Conservation (phyloP, 2,888 invertebrate species). For the Spodoptera picta region DNA sequence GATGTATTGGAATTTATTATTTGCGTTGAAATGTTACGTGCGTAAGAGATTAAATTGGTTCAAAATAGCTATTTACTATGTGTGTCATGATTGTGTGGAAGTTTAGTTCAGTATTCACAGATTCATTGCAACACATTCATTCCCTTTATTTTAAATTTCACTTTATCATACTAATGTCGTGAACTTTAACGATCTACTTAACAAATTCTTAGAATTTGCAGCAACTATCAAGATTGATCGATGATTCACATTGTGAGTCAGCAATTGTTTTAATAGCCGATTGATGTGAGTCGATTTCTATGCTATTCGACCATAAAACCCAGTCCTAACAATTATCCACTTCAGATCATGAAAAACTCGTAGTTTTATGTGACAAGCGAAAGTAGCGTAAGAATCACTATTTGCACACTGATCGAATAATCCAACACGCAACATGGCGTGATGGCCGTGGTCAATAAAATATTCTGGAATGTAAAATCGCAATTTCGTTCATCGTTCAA, state of each 20-base stretch:
- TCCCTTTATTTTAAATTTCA: conserved; percentile 14
- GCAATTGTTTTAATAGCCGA: conserved; percentile 48
- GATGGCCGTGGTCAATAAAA: conserved; percentile 51
- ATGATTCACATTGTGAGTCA: conserved; percentile 69
- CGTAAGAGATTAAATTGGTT: too few species aligned
- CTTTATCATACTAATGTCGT: conserved; percentile 29
- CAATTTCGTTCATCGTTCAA: conserved; percentile 45
- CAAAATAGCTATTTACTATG: too few species aligned
- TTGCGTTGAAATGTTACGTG: neutral
- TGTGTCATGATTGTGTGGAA: neutral
- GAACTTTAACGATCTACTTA: conserved; percentile 56
- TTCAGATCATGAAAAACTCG: conserved; percentile 59
- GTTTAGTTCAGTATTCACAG: neutral
- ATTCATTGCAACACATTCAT: neutral
- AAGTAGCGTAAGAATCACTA: conserved; percentile 70
- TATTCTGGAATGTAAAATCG: conserved; percentile 61
- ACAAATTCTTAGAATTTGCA: conserved; percentile 60
- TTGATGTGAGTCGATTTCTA: conserved; percentile 55
- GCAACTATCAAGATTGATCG: conserved; percentile 59
- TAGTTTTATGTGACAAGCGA: conserved; percentile 69
- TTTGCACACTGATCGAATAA: conserved; percentile 69
- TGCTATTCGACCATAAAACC: conserved; percentile 50
- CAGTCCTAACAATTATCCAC: conserved; percentile 61
- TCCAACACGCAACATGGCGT: conserved; percentile 77
- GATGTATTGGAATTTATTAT: conserved; percentile 17